These are phyloP conservation scores for Lineus longissimus DNA, from an alignment of 1,140 invertebrate genomes.

Conservation along the genomic window DNA sequence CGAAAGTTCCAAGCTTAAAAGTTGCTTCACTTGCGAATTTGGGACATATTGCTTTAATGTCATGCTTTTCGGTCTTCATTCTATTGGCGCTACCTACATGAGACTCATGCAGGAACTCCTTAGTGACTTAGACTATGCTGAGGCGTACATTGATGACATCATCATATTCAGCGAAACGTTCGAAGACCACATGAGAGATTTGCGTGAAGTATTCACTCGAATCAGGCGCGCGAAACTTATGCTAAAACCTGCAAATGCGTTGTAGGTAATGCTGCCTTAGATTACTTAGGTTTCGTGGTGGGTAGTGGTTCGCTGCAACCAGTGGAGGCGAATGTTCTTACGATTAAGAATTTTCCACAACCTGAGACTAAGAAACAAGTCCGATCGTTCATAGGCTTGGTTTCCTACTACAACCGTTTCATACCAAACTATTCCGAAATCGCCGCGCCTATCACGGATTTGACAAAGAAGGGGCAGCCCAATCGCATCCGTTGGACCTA, in stretches of 20 bases:
- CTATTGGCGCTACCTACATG: slow-evolving; percentile 13
- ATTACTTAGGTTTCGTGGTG: too few species aligned
- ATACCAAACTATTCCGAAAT: too few species aligned
- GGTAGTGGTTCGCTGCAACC: too few species aligned
- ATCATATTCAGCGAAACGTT: too few species aligned
- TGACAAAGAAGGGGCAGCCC: too few species aligned
- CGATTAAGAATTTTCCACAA: slow-evolving; percentile 33
- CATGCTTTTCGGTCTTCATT: slow-evolving; percentile 23
- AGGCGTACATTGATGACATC: too few species aligned
- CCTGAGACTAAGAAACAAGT: slow-evolving; percentile 38
- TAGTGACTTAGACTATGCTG: slow-evolving; percentile 1
- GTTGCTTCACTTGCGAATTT: slow-evolving; percentile 8
- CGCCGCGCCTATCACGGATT: too few species aligned
- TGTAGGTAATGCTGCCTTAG: slow-evolving; percentile 35
- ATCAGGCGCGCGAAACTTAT: neutral
- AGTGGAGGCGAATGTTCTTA: slow-evolving; percentile 32
- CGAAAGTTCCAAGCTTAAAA: slow-evolving; percentile 18
- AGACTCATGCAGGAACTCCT: slow-evolving; percentile 9
- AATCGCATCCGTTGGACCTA: neutral
- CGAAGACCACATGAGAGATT: too few species aligned
- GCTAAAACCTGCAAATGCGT: slow-evolving; percentile 3
- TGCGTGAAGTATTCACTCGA: too few species aligned
- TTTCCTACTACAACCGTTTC: too few species aligned
- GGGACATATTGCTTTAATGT: slow-evolving; percentile 15
- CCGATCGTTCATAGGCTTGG: too few species aligned